Base-by-base conservation (phyloP, 2,888 invertebrate genomes). In the Maniola hyperantus region DNA sequence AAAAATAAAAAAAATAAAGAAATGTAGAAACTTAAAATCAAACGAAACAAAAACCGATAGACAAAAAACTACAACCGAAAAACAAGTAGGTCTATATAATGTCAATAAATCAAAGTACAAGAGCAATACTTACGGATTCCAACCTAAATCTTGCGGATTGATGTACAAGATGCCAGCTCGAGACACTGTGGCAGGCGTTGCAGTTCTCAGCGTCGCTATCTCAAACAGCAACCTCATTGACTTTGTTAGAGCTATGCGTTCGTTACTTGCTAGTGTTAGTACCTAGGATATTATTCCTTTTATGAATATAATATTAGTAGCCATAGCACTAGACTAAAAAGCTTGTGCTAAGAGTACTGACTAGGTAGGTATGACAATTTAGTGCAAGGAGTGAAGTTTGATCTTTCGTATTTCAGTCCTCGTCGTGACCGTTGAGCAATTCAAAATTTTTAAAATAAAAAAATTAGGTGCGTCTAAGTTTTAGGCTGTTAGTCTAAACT, bases 151-250 rank as follows among this genome's bases (percentile, higher is more conserved):
- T 73, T 97, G 96, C 0, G 97, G 97, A 89, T 99, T 99, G 71
- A 99, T 97, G 82, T 97, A 99, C 13, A 99, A 93, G 78, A 99
- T 99, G 67, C 98, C 99, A 70, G 98, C 98, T 64, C 98, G 93
- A 0, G 98, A 98, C 0, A 99, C 98, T 0, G 99, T 99, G 0
- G 99, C 99, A 2, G 99, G 99, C 0, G 99, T 99, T 0, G 99
- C 99, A 0, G 97, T 97, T 76, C 96, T 95, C 76, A 99, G 91
- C 78, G 96, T 96, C 5, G 97, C 96, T 77, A 99, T 98, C 89
- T 99, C 99, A 83, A 99, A 99, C n/a, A 99, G 85, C 15, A 99
- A 92, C 58, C 98, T 93, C 98, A 99, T 98, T 36, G 95, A 93
- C 73, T 96, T 95, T 0, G 97, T 98, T 62, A 99, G 88, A 0